Conservation (phyloP, 2,888 invertebrate species). For the Cylindroiulus punctatus region DNA sequence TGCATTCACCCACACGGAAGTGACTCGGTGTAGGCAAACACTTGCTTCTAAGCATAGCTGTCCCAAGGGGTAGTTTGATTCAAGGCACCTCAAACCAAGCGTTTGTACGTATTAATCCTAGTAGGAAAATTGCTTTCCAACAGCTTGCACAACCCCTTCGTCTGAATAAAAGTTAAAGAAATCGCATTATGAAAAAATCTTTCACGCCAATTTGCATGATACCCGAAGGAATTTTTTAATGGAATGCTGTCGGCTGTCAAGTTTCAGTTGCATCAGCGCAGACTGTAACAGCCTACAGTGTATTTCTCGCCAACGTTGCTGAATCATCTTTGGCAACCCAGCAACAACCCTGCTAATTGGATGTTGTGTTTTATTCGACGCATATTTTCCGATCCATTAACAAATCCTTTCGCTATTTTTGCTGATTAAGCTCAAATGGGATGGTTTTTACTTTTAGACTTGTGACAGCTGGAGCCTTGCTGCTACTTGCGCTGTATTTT, state of each 20-base stretch:
- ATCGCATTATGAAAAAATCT: neutral
- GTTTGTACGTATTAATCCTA: no score
- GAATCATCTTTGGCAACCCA: slow-evolving; percentile 15
- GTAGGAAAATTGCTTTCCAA: no score
- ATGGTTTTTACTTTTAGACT: neutral
- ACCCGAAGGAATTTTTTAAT: neutral
- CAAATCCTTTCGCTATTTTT: neutral
- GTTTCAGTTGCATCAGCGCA: neutral
- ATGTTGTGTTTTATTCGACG: neutral
- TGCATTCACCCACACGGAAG: no score
- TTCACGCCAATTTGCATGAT: neutral
- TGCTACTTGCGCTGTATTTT: neutral
- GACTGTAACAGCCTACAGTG: neutral
- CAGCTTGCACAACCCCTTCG: neutral
- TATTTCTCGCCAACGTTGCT: neutral
- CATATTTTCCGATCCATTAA: neutral
- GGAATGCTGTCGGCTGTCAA: neutral
- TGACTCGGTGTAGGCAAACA: no score
- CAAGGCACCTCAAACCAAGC: no score
- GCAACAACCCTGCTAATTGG: slow-evolving; percentile 4
- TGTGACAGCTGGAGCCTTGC: neutral
- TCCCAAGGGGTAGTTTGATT: no score
- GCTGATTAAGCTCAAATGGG: neutral
- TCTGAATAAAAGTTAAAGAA: neutral
- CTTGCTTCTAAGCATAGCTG: no score